Evolutionary conservation across 2,797 vertebrate genomes (phyloP), one percentile per base, ranked within the genome.

Genomic region (Sebastes goodei): DNA sequence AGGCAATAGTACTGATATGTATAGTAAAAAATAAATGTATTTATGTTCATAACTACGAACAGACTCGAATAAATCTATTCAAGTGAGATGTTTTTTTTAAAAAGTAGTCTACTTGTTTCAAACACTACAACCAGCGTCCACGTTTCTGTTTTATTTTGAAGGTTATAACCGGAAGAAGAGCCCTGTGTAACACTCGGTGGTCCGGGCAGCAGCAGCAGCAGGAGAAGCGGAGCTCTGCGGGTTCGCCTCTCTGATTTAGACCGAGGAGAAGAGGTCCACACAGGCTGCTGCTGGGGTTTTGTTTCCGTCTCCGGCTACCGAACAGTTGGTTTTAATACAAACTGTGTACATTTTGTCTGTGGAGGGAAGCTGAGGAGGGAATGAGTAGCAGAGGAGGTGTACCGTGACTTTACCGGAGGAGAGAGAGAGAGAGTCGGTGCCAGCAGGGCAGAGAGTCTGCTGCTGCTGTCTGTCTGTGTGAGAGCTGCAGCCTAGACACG

Each of bases 341-440:
- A 38, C 25, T 15, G 20, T 2, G 1, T 8, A n/a, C 5, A 8
- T 32, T 27, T 23, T 70, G 17, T 71, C 8, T 1, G 71, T 14
- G 52, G 57, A 15, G 60, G 61, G 15, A 15, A 56, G 60, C 5
- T 3, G 46, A 33, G 56, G 32, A 52, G 27, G 81, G 78, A 82
- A 89, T 89, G 86, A 90, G 67, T 4, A 21, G 52, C 59, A 3
- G 85, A 25, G 33, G 6, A 27, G 53, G 67, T 15, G 73, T 65
- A 7, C 66, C 33, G 66, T 91, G 88, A 93, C 82, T 85, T 81
- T 63, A 9, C 33, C 61, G 71, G 82, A 77, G 88, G 85, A 92
- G 78, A 79, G 91, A 38, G 78, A 79, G 91, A 38, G 85, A 92
- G 78, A 80, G 91, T 76, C 65, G 86, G 88, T 93, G 93, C 93